Conservation (phyloP, 2,113 vertebrate species). For the Chlorocebus sabaeus region DNA sequence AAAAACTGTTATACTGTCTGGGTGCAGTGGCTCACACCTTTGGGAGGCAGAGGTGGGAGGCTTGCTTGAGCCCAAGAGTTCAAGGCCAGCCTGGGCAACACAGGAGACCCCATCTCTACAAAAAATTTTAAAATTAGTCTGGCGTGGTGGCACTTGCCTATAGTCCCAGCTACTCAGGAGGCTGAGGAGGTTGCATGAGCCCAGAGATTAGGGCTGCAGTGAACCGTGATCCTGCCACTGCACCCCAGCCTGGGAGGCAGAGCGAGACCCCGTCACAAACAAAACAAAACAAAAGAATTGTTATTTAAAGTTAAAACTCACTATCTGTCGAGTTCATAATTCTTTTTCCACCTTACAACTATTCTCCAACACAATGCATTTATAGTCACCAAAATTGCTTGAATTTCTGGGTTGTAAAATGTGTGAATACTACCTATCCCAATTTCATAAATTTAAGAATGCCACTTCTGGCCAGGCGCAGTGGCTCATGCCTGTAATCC, state of each 20-base stretch:
- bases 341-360: neutral
- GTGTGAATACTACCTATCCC: neutral
- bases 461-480: neutral
- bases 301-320: neutral
- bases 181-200: neutral
- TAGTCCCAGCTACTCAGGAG: neutral
- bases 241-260: neutral
- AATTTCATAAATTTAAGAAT: conserved; percentile 3
- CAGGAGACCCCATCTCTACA: neutral
- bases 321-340: neutral
- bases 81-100: neutral
- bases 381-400: neutral
- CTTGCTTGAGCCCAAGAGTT: neutral
- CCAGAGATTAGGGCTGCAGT: neutral
- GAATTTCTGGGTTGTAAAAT: conserved; percentile 31
- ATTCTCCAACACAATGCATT: neutral
- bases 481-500: no score
- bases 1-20: neutral
- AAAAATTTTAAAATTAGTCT: neutral
- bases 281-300: neutral
- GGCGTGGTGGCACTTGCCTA: neutral
- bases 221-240: neutral
- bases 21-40: neutral
- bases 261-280: neutral
- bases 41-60: neutral